Conservation (phyloP, 2,113 vertebrate species). For the Ranitomeya variabilis region DNA sequence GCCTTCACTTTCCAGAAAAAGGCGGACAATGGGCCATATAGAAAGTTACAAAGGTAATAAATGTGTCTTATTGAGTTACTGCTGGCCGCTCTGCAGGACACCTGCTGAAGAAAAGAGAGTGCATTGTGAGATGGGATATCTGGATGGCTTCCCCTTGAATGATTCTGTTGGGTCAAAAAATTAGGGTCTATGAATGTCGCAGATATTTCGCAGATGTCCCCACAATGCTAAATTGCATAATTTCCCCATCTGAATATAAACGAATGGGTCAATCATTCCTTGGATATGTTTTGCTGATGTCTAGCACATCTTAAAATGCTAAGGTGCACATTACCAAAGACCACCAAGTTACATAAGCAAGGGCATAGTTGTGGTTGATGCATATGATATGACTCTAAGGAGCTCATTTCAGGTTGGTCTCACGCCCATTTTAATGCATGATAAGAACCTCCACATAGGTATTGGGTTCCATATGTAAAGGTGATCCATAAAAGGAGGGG, state of each 20-base stretch:
- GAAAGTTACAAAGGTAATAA: constrained; percentile 73
- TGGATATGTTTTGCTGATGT: background rate
- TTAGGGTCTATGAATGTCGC: constrained; percentile 25
- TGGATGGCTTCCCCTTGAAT: background rate
- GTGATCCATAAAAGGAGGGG: too few species aligned
- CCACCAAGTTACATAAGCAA: too few species aligned
- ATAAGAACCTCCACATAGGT: too few species aligned
- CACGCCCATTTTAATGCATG: too few species aligned
- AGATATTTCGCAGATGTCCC: constrained; percentile 39
- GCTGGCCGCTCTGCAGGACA: constrained; percentile 72
- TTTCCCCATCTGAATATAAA: background rate
- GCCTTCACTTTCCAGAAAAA: constrained; percentile 69
- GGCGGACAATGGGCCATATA: constrained; percentile 77
- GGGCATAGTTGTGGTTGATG: too few species aligned
- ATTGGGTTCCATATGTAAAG: too few species aligned
- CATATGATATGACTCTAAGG: too few species aligned
- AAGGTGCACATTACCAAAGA: background rate
- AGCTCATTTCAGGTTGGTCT: too few species aligned
- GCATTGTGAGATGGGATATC: constrained; percentile 57
- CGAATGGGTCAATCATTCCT: background rate
- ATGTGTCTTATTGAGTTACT: constrained; percentile 67
- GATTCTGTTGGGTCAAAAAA: constrained; percentile 20
- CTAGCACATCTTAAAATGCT: background rate
- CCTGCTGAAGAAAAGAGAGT: constrained; percentile 71
- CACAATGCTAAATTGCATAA: background rate